A percentile compares a stretch with the other conserved stretches of the same genome.
Conservation (phyloP, 2,113 vertebrate genomes). For the Numida meleagris region DNA sequence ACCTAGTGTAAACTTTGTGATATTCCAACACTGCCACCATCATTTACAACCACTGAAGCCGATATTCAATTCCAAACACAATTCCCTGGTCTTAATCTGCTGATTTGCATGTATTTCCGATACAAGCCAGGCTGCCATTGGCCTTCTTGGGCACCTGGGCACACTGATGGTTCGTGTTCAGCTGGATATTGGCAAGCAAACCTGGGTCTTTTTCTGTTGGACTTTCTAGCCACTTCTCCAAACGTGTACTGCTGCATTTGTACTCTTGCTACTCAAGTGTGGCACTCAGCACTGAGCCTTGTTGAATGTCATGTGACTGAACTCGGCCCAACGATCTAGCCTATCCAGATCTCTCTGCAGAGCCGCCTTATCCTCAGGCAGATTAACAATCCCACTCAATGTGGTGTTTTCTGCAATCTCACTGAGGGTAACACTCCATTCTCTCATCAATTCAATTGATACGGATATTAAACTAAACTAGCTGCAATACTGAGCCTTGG, state of each 20-base stretch:
- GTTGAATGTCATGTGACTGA: not conserved
- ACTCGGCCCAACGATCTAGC: not conserved
- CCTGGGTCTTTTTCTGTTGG: not conserved
- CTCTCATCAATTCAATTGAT: not conserved
- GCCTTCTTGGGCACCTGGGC: not conserved
- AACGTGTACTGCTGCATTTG: not conserved
- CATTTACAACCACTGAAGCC: too few species aligned
- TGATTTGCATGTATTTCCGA: not conserved
- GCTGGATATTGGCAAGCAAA: not conserved
- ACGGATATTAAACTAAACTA: not conserved
- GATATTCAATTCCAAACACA: too few species aligned
- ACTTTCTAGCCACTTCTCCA: not conserved
- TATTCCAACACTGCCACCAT: too few species aligned
- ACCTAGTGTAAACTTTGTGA: too few species aligned
- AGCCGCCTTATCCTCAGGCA: not conserved
- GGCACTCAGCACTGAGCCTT: not conserved
- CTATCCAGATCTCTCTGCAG: not conserved
- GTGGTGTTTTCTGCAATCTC: not conserved
- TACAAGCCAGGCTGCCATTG: not conserved
- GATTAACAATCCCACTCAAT: not conserved
- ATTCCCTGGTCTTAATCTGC: not conserved
- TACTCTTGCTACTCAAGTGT: not conserved
- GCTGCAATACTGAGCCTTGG: not conserved
- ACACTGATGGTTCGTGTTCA: not conserved
- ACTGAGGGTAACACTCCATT: not conserved